Conservation (phyloP, 2,888 invertebrate genomes). For the Eurytoma californica region DNA sequence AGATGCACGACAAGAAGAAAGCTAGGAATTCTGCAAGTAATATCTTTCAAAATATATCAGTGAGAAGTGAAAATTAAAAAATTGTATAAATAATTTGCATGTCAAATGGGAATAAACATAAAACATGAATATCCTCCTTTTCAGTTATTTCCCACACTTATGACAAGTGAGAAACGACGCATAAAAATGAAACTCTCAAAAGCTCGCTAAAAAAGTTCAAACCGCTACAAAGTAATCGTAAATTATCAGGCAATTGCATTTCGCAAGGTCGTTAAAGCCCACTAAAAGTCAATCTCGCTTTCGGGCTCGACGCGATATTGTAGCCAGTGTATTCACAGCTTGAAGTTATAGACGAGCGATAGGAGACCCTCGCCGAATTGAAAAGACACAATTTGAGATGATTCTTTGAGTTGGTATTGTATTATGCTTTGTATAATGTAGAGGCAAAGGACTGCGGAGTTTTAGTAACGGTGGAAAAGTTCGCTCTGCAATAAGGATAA, state of each 20-base stretch:
- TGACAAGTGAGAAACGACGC: too few relatives aligned
- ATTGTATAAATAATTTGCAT: neutral
- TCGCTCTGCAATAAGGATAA: slow-evolving; percentile 20
- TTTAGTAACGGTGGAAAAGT: neutral
- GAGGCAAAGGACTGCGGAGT: neutral
- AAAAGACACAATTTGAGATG: neutral
- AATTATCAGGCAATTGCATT: slow-evolving; percentile 10
- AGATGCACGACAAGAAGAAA: slow-evolving; percentile 36
- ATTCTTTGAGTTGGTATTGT: too few relatives aligned
- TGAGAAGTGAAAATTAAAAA: too few relatives aligned
- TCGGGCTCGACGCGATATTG: slow-evolving; percentile 9
- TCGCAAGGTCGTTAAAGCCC: slow-evolving; percentile 7
- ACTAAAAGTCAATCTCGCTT: slow-evolving; percentile 27
- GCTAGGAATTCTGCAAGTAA: slow-evolving; percentile 4
- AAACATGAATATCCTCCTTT: neutral
- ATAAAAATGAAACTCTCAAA: too few relatives aligned
- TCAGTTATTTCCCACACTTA: neutral
- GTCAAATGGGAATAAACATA: neutral
- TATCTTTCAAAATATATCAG: too few relatives aligned
- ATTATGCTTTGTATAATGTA: too few relatives aligned
- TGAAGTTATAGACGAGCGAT: neutral
- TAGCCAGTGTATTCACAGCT: neutral
- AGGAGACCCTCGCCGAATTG: neutral
- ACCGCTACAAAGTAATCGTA: neutral
- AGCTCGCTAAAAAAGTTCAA: too few relatives aligned